These are phyloP conservation scores for Acrocyrtus sp. DNA, from an alignment of 2,888 invertebrate genomes.

Conservation along the genomic window DNA sequence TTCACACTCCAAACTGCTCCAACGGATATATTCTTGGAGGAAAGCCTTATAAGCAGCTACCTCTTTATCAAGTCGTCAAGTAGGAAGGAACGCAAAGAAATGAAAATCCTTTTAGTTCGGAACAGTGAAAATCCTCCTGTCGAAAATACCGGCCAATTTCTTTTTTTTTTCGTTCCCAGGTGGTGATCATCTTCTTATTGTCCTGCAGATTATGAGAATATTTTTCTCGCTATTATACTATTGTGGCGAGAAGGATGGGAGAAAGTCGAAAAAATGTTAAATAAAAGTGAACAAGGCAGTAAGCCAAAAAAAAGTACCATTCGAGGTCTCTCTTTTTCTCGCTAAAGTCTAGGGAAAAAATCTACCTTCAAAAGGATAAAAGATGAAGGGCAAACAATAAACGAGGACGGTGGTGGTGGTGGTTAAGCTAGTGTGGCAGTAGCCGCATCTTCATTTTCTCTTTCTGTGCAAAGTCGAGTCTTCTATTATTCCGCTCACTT, in stretches of 20 bases:
- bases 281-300: neutral
- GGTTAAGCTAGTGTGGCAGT: neutral
- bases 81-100: constrained; percentile 33
- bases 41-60: neutral
- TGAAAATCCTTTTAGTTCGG: no score
- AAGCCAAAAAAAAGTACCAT: neutral
- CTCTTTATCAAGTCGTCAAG: neutral
- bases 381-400: neutral
- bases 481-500: constrained; percentile 16
- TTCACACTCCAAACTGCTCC: no score
- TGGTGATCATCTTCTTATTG: neutral
- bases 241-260: neutral
- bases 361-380: neutral
- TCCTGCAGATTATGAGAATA: neutral
- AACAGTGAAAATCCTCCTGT: neutral
- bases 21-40: no score
- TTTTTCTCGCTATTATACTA: neutral
- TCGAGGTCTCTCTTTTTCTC: neutral
- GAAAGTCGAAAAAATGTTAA: neutral
- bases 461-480: no score
- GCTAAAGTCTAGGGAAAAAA: neutral
- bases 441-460: neutral
- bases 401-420: neutral
- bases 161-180: neutral
- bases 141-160: neutral